Evolutionary conservation across 2,888 invertebrate genomes (phyloP).

Genomic region (Geophilus truncorum): DNA sequence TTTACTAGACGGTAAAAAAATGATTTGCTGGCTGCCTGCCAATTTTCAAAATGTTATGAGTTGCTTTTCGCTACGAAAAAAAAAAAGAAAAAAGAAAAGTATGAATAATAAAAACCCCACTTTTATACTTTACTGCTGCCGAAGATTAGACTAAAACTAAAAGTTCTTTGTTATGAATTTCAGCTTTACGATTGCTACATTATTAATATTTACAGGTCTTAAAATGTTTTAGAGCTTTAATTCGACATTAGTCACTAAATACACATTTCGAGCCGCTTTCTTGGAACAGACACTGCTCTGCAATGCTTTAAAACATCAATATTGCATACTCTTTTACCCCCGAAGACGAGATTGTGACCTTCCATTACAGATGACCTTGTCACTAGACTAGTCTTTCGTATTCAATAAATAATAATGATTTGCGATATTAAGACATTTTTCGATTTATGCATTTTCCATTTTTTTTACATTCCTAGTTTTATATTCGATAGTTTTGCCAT

Average conservation of each 20-base stretch:
- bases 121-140: background rate
- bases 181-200: background rate
- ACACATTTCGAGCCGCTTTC: background rate
- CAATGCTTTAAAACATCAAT: too few relatives aligned
- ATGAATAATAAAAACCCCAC: background rate
- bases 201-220: background rate
- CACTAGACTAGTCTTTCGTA: background rate
- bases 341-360: background rate
- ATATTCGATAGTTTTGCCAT: too few relatives aligned
- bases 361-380: background rate
- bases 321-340: too few relatives aligned
- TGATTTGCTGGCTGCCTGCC: background rate
- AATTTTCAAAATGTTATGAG: background rate
- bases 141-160: background rate
- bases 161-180: background rate
- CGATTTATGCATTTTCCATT: too few relatives aligned
- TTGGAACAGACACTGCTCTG: too few relatives aligned
- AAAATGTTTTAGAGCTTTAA: background rate
- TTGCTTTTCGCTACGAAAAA: too few relatives aligned
- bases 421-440: too few relatives aligned
- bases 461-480: too few relatives aligned
- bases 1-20: background rate
- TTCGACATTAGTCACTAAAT: background rate
- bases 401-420: background rate
- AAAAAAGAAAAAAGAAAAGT: background rate